A percentile compares a stretch with the other conserved stretches of the same genome.
These are phyloP conservation scores for Parauchenoglanis ngamensis DNA, from an alignment of 2,797 vertebrate genomes.

Conservation along the genomic window DNA sequence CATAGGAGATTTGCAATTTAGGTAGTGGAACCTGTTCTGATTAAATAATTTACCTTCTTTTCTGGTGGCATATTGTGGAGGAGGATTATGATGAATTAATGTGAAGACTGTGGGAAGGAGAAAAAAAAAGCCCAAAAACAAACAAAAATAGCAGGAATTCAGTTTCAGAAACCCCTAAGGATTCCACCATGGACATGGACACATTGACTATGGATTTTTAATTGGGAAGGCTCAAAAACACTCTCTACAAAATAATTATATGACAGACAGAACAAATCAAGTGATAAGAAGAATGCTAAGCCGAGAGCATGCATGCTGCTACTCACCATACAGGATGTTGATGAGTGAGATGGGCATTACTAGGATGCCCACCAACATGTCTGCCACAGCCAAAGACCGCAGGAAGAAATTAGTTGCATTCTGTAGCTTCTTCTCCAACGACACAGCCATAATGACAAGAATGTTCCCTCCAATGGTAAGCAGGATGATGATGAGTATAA, in stretches of 20 bases:
- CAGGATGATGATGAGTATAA: slow-evolving; percentile 81
- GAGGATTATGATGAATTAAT: slow-evolving; percentile 28
- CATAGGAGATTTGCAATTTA: slow-evolving; percentile 31
- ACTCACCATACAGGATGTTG: slow-evolving; percentile 85
- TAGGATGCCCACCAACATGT: slow-evolving; percentile 87
- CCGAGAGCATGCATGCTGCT: background rate
- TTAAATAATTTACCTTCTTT: slow-evolving; percentile 25
- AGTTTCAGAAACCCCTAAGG: slow-evolving; percentile 13
- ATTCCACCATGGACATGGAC: slow-evolving; percentile 11
- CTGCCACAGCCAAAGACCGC: slow-evolving; percentile 85
- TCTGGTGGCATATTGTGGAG: slow-evolving; percentile 3
- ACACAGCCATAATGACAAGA: slow-evolving; percentile 85
- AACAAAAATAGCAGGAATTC: slow-evolving; percentile 2
- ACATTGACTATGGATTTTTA: background rate
- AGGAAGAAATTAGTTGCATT: slow-evolving; percentile 87
- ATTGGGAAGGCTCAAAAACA: slow-evolving; percentile 1
- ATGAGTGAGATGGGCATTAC: slow-evolving; percentile 87
- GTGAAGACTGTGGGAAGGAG: slow-evolving; percentile 5
- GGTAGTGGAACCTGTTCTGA: slow-evolving; percentile 36
- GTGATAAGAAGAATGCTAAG: background rate
- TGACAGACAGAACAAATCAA: background rate
- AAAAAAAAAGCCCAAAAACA: background rate
- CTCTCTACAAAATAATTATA: background rate
- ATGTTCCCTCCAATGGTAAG: slow-evolving; percentile 85
- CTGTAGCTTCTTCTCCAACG: slow-evolving; percentile 86